Evolutionary conservation across 2,113 vertebrate species (phyloP).

Genomic region (Epinephelus fuscoguttatus): DNA sequence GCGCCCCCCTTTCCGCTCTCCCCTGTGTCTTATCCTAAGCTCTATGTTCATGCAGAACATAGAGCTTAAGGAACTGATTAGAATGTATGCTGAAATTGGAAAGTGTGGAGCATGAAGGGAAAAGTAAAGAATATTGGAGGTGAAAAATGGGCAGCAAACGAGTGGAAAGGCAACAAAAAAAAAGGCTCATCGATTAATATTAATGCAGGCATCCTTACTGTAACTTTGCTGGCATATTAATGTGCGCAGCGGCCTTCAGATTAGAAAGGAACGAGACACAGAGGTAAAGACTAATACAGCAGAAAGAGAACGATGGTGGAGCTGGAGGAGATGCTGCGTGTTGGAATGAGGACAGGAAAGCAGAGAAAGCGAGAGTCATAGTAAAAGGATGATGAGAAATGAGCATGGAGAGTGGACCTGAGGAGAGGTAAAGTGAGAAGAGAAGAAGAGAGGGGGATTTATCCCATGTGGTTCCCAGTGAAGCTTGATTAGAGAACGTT

Average conservation of each 20-base stretch:
- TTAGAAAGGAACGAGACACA: conserved; percentile 43
- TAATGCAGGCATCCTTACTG: conserved; percentile 77
- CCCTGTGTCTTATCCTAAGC: conserved; percentile 72
- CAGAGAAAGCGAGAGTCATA: background rate
- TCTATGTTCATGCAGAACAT: conserved; percentile 77
- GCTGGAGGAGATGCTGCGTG: conserved; percentile 17
- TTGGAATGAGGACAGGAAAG: conserved; percentile 33
- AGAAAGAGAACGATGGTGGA: background rate
- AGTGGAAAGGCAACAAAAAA: conserved; percentile 59
- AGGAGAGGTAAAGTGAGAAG: conserved; percentile 40
- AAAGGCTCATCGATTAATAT: conserved; percentile 79
- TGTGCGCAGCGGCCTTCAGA: conserved; percentile 79
- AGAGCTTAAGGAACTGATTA: conserved; percentile 84
- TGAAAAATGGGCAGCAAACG: conserved; percentile 67
- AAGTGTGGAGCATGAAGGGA: conserved; percentile 75
- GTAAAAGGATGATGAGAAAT: conserved; percentile 34
- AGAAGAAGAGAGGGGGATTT: conserved; percentile 52
- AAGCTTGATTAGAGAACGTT: conserved; percentile 78
- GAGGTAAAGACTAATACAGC: conserved; percentile 10
- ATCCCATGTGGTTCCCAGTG: conserved; percentile 67
- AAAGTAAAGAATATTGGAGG: conserved; percentile 64
- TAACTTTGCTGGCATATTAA: conserved; percentile 78
- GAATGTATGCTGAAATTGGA: conserved; percentile 82
- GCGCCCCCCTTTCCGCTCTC: conserved; percentile 48
- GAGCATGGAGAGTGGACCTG: conserved; percentile 27